These are phyloP conservation scores for Climacteris rufus DNA, from an alignment of 2,113 vertebrate species.

Conservation along the genomic window DNA sequence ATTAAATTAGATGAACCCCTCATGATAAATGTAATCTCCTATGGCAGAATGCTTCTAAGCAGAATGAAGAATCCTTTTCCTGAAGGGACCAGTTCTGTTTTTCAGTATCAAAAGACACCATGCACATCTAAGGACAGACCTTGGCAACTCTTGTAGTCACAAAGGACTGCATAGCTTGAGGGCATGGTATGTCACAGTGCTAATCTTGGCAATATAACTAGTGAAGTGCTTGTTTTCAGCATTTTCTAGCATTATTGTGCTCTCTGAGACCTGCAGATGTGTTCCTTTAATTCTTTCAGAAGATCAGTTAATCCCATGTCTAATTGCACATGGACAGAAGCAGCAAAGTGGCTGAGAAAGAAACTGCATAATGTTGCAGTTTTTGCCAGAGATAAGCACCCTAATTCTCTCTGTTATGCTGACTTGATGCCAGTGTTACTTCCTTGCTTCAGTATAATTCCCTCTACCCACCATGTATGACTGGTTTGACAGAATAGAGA, in stretches of 20 bases:
- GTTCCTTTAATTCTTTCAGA: background rate
- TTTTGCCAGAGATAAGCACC: background rate
- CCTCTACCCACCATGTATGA: rapidly evolving
- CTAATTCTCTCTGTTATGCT: background rate
- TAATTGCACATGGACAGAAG: background rate
- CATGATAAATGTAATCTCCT: background rate
- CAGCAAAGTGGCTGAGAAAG: background rate
- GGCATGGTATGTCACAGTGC: background rate
- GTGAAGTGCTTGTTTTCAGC: background rate
- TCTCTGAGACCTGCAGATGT: background rate
- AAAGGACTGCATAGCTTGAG: background rate
- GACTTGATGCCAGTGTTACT: background rate
- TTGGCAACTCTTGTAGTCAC: background rate
- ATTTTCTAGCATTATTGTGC: background rate
- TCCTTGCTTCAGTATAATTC: background rate
- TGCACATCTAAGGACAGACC: background rate
- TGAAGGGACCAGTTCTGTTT: background rate
- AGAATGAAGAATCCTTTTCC: background rate
- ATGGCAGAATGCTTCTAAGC: background rate
- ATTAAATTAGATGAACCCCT: background rate
- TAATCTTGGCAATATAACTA: background rate
- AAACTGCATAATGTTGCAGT: background rate
- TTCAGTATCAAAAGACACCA: background rate
- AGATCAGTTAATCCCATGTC: background rate
- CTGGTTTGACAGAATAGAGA: background rate